These are phyloP conservation scores for Epinotia demarniana DNA, from an alignment of 2,888 invertebrate species.

Conservation along the genomic window DNA sequence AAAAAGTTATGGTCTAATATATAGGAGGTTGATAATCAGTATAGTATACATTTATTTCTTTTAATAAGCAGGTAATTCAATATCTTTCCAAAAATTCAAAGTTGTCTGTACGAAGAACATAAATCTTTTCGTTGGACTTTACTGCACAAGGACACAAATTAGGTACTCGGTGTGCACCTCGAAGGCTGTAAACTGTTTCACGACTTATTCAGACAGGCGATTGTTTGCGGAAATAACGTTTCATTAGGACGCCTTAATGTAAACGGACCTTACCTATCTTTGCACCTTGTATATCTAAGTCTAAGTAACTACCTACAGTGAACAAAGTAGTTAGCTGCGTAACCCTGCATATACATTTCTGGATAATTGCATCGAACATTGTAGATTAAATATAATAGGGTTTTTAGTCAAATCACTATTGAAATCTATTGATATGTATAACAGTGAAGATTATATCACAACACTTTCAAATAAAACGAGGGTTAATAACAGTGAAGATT, in stretches of 20 bases:
- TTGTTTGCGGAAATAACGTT: slow-evolving; percentile 20
- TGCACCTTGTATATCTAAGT: not conserved
- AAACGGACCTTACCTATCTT: not conserved
- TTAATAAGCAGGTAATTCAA: not conserved
- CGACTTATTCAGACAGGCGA: slow-evolving; percentile 3
- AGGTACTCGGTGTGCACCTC: slow-evolving; percentile 2
- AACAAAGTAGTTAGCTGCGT: not conserved
- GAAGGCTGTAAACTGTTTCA: slow-evolving; percentile 20
- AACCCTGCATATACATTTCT: no score
- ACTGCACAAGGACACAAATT: slow-evolving; percentile 18
- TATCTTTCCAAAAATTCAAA: not conserved
- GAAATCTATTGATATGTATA: no score
- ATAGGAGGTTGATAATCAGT: no score
- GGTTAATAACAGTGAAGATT: no score
- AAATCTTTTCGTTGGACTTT: not conserved
- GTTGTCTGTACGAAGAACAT: not conserved
- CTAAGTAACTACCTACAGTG: not conserved
- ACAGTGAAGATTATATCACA: no score
- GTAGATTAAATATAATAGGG: no score
- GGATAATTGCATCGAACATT: no score
- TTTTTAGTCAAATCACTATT: no score
- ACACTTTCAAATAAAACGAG: no score
- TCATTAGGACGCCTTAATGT: not conserved
- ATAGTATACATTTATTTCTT: no score
- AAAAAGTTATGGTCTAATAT: no score